These are phyloP conservation scores for Austrolebias charrua DNA, from an alignment of 2,797 vertebrate species.

Conservation along the genomic window DNA sequence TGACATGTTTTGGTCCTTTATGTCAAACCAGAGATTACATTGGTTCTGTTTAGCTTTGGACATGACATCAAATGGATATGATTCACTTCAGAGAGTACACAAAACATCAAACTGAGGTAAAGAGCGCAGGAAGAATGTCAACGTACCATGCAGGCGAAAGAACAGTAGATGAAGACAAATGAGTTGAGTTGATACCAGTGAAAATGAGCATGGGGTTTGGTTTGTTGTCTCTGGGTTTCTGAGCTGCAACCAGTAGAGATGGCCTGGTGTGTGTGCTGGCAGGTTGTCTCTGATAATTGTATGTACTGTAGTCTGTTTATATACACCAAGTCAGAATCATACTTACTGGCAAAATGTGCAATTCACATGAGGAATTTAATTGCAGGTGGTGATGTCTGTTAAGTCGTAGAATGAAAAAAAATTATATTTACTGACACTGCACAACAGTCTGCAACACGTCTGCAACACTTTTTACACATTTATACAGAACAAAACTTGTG, in stretches of 20 bases:
- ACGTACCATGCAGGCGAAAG: constrained; percentile 10
- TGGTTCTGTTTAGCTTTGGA: constrained; percentile 65
- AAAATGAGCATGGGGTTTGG: neutral
- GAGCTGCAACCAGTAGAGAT: neutral
- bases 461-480: too few relatives aligned
- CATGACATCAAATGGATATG: constrained; percentile 62
- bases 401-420: too few relatives aligned
- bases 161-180: neutral
- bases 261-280: neutral
- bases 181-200: constrained; percentile 32
- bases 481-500: too few relatives aligned
- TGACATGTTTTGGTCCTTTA: constrained; percentile 69
- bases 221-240: neutral
- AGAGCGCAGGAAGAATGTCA: neutral
- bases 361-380: too few relatives aligned
- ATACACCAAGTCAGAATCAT: too few relatives aligned
- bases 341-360: too few relatives aligned
- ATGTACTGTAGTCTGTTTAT: too few relatives aligned
- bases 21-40: constrained; percentile 68
- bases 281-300: neutral
- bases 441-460: too few relatives aligned
- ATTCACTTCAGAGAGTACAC: constrained; percentile 60
- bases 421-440: too few relatives aligned
- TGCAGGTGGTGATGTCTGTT: too few relatives aligned
- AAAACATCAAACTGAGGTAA: constrained; percentile 31